Conservation (phyloP, 2,797 vertebrate genomes). For the Notolepis coatsorum region DNA sequence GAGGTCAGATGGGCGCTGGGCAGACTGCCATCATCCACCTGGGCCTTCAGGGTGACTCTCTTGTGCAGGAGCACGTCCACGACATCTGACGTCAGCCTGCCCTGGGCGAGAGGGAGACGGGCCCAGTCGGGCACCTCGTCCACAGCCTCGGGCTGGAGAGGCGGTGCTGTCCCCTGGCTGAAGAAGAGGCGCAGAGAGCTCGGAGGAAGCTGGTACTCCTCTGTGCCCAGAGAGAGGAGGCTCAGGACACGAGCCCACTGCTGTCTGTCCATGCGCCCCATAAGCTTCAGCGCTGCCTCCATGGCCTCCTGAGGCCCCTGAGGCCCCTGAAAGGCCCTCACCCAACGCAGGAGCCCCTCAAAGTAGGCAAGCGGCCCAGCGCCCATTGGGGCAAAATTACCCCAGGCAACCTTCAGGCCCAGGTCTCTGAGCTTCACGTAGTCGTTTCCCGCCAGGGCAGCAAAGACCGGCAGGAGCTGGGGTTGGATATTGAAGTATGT, state of each 20-base stretch:
- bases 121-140: constrained; percentile 38
- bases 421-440: constrained; percentile 55
- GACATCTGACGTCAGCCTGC: neutral
- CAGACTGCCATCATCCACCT: neutral
- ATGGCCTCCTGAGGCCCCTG: constrained; percentile 66
- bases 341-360: constrained; percentile 77
- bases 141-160: constrained; percentile 42
- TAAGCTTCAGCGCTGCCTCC: constrained; percentile 52
- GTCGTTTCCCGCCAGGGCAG: constrained; percentile 82
- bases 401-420: constrained; percentile 54
- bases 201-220: constrained; percentile 69
- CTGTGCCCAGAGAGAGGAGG: constrained; percentile 60
- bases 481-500: constrained; percentile 63
- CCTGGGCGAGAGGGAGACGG: constrained; percentile 11
- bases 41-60: fast-evolving
- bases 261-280: constrained; percentile 43
- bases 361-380: constrained; percentile 58
- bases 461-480: constrained; percentile 80
- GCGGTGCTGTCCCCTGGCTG: constrained; percentile 32
- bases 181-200: constrained; percentile 78
- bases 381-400: constrained; percentile 23
- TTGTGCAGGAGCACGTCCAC: constrained; percentile 37
- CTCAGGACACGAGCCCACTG: constrained; percentile 17
- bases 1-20: constrained; percentile 33
- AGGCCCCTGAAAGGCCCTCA: constrained; percentile 67